A percentile compares a stretch with the other conserved stretches of the same genome.
Conservation (phyloP, 2,113 vertebrate genomes). For the Okapia johnstoni region DNA sequence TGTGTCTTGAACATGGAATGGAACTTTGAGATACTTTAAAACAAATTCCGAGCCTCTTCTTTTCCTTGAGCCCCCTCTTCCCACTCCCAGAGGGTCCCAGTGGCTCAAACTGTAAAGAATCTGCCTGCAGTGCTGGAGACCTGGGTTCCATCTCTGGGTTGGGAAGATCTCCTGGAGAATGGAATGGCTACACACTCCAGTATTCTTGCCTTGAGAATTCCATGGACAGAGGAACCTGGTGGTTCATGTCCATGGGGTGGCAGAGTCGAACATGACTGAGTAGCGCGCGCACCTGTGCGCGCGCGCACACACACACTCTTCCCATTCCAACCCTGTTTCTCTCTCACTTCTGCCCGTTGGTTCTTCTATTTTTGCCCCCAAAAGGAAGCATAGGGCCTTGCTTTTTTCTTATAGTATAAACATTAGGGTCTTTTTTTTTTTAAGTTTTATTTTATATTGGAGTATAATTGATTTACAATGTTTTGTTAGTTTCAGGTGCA, state of each 20-base stretch:
- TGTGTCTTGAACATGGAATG: neutral
- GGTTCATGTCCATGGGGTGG: neutral
- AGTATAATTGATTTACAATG: neutral
- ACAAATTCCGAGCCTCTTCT: neutral
- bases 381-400: neutral
- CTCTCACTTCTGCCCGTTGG: neutral
- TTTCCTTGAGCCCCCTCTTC: neutral
- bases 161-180: neutral
- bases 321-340: neutral
- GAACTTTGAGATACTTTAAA: neutral
- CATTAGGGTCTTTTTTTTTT: neutral
- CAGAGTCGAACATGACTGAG: neutral
- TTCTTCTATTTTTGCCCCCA: neutral
- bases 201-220: neutral
- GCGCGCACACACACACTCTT: accelerated
- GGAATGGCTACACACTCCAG: neutral
- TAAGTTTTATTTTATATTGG: neutral
- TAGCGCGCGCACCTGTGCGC: neutral
- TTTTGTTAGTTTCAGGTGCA: neutral
- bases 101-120: neutral
- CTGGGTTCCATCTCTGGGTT: neutral
- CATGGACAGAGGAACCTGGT: neutral
- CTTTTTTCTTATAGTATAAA: neutral
- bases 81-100: neutral
- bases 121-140: neutral